Percentiles rank a stretch among this genome's conserved stretches.
Conservation (phyloP, 2,797 vertebrate species). For the Peromyscus attwateri region DNA sequence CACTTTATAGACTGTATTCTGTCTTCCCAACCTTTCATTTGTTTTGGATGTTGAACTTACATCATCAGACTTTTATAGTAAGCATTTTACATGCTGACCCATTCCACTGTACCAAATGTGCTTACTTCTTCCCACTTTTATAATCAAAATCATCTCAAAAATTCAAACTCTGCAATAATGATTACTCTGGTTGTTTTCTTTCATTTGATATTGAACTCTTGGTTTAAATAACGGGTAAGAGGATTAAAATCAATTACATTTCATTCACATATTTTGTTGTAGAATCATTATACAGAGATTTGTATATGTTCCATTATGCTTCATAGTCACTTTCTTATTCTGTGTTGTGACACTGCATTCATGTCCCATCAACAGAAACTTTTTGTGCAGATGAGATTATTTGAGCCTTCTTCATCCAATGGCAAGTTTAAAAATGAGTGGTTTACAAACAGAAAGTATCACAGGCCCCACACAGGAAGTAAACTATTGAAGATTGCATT, state of each 20-base stretch:
- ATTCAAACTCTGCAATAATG: not conserved
- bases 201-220: not conserved
- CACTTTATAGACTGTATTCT: not conserved
- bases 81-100: not conserved
- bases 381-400: not conserved
- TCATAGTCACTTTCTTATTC: not conserved
- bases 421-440: not conserved
- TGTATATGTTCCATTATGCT: not conserved
- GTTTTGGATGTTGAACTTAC: not conserved
- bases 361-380: not conserved
- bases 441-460: not conserved
- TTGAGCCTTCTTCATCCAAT: not conserved
- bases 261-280: not conserved
- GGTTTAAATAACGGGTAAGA: not conserved
- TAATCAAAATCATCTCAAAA: not conserved
- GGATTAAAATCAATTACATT: not conserved
- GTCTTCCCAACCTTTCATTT: not conserved
- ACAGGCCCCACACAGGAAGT: not conserved
- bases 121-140: not conserved
- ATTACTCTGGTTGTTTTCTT: not conserved
- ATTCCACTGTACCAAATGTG: not conserved
- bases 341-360: not conserved
- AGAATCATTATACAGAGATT: not conserved
- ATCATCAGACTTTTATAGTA: no score
- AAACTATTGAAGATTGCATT: not conserved